A percentile compares a stretch with the other conserved stretches of the same genome.
phyloP scores from a whole-genome alignment of 2,797 vertebrate genomes.

The Gallinago nigripennis region DNA sequence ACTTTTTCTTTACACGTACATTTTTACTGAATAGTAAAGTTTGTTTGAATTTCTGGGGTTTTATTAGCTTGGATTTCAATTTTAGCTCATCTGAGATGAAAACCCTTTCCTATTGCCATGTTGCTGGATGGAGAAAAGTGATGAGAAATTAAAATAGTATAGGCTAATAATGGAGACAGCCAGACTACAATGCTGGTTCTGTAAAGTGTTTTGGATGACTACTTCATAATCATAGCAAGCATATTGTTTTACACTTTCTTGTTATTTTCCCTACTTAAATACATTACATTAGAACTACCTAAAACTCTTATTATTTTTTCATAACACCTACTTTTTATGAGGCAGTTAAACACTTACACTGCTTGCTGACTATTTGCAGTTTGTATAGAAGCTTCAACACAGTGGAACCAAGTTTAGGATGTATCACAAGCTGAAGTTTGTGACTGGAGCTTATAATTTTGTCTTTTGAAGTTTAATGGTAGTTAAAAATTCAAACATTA shows the following conservation, averaged over 20 bases:
- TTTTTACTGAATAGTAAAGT: not conserved
- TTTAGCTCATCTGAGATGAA: not conserved
- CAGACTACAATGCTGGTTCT: not conserved
- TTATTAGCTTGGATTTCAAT: not conserved
- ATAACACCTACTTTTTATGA: not conserved
- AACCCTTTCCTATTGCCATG: not conserved
- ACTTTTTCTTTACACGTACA: not conserved
- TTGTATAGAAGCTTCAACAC: not conserved
- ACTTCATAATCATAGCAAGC: not conserved
- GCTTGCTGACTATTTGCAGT: not conserved
- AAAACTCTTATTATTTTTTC: not conserved
- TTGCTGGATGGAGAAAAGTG: not conserved
- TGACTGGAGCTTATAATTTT: not conserved
- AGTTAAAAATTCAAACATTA: slow-evolving; percentile 39
- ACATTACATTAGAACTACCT: not conserved
- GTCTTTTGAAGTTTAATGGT: not conserved
- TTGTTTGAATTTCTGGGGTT: not conserved
- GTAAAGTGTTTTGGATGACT: not conserved
- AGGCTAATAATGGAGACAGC: not conserved
- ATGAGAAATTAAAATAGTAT: not conserved
- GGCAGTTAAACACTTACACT: not conserved
- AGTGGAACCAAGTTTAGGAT: not conserved
- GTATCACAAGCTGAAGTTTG: not conserved
- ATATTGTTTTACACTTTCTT: not conserved
- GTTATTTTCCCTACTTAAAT: not conserved